Evolutionary conservation across 2,797 vertebrate genomes (phyloP), one percentile per base, ranked within the genome.

Genomic region (Gymnoscopelus braueri): DNA sequence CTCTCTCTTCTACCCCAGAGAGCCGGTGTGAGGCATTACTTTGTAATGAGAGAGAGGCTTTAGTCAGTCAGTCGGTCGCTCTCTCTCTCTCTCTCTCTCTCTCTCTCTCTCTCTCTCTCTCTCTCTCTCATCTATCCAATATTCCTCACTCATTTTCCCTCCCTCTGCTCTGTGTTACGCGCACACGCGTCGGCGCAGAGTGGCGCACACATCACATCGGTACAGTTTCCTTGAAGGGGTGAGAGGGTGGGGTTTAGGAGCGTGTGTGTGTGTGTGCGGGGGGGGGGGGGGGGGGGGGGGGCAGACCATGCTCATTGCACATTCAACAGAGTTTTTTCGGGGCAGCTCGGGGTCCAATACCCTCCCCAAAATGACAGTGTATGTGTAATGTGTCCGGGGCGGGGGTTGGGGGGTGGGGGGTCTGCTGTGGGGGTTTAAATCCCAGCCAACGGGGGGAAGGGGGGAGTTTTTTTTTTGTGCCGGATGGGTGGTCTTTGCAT

Each of bases 401-500:
- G 65, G 75, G 82, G 85, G 48, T 71, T 72, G 77, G 88, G 80
- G 69, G 66, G 81, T 82, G 44, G 81, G 91, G 91, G 89, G 90
- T 90, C 8, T 44, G 39, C 32, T 44, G 39, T 44, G 39, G 39
- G 54, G 75, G 78, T 83, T 84, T 83, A 84, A 84, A 80, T 77
- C 74, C 60, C 59, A 70, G 70, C 60, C 64, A 19, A 79, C 78
- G 76, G 2, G 39, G 8, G 39, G 8, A 10, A 10, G 39, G 39
- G 35, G 39, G 39, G 5, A 8, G 7, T 2, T 44, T 9, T 44
- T 44, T 64, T 75, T 84, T 82, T 76, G 80, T 78, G 82, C 92
- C 0, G 89, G 83, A 89, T 95, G 93, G 93, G 94, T 95, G 95
- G 94, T 94, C 94, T 32, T 57, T 8, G 63, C 56, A 72, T 71